These are phyloP conservation scores for Pseudachorutes palmiensis DNA, from an alignment of 1,140 invertebrate species.

Conservation along the genomic window DNA sequence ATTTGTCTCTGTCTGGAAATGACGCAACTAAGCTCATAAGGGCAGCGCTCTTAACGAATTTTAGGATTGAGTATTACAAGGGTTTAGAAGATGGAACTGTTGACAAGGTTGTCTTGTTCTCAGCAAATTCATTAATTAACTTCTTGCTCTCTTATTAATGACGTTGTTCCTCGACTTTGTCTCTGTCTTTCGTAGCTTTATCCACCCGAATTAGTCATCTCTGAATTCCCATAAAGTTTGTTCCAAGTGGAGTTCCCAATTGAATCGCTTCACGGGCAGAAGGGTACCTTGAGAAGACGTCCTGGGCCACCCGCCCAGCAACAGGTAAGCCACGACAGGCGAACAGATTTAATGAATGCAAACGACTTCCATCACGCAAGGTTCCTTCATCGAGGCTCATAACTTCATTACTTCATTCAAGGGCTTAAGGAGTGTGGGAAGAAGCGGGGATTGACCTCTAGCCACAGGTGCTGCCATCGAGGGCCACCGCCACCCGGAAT, in stretches of 20 bases:
- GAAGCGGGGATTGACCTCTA: constrained; percentile 7
- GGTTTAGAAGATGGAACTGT: background rate
- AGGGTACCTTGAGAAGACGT: too few relatives aligned
- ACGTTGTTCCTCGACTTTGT: background rate
- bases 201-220: background rate
- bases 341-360: constrained; percentile 33
- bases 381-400: constrained; percentile 16
- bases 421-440: background rate
- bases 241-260: too few relatives aligned
- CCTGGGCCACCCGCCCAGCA: constrained; percentile 31
- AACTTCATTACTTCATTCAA: background rate
- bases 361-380: constrained; percentile 38
- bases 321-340: constrained; percentile 33
- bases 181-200: background rate
- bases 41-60: too few relatives aligned
- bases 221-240: too few relatives aligned
- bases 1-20: too few relatives aligned
- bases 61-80: background rate
- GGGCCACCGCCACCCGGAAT: constrained; percentile 34
- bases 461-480: constrained; percentile 35
- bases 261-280: too few relatives aligned
- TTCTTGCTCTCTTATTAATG: background rate
- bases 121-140: background rate
- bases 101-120: background rate
- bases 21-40: too few relatives aligned